These are phyloP conservation scores for Nibea coibor DNA, from an alignment of 2,113 vertebrate genomes.

Conservation along the genomic window DNA sequence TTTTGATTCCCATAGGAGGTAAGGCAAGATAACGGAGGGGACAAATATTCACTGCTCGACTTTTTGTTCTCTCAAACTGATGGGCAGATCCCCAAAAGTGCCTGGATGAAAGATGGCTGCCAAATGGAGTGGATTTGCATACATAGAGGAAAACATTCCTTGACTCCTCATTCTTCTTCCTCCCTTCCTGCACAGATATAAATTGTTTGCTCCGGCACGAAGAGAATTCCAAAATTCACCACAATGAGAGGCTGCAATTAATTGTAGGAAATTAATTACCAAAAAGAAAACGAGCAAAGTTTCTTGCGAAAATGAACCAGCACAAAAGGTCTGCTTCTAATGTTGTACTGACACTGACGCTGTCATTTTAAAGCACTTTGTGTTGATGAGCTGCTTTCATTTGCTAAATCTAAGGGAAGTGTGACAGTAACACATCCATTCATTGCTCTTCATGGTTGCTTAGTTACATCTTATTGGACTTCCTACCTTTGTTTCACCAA, in stretches of 20 bases:
- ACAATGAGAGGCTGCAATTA: background rate
- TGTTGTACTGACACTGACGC: background rate
- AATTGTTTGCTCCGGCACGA: background rate
- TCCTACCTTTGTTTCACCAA: background rate
- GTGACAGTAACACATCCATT: background rate
- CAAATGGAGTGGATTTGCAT: background rate
- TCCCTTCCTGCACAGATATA: background rate
- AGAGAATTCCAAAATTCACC: background rate
- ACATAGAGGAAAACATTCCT: background rate
- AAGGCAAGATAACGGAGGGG: background rate
- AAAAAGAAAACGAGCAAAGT: background rate
- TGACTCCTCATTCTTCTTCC: background rate
- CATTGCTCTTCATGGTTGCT: background rate
- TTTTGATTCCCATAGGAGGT: background rate
- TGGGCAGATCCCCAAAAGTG: background rate
- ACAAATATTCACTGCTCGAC: background rate
- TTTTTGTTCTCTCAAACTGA: background rate
- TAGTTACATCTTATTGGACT: background rate
- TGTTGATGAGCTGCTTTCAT: background rate
- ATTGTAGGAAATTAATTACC: background rate
- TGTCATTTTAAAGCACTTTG: background rate
- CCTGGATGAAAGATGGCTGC: background rate
- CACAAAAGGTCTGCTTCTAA: background rate
- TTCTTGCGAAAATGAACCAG: background rate
- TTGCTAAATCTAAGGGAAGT: background rate